Conservation (phyloP, 2,113 vertebrate genomes). For the Strix uralensis region DNA sequence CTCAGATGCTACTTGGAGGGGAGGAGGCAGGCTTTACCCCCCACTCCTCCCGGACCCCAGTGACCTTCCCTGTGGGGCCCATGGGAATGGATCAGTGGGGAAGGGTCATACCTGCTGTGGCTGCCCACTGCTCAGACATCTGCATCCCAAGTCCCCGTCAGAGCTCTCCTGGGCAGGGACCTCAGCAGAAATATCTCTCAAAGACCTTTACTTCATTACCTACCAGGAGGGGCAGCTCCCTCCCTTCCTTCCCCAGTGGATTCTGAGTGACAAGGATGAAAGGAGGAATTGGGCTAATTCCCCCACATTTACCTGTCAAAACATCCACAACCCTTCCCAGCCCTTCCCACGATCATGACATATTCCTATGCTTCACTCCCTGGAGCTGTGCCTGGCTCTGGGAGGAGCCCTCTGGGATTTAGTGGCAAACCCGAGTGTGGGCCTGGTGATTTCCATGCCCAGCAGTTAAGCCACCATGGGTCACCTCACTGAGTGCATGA, state of each 20-base stretch:
- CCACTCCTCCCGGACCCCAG: rapidly evolving
- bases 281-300: not conserved
- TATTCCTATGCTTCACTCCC: rapidly evolving
- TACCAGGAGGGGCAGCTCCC: not conserved
- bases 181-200: not conserved
- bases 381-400: not conserved
- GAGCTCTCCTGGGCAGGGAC: not conserved
- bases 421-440: not conserved
- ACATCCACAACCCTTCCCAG: not conserved
- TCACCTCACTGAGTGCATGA: rapidly evolving
- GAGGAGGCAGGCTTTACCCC: not conserved
- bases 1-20: not conserved
- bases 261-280: not conserved
- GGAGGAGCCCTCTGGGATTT: not conserved
- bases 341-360: not conserved
- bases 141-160: not conserved
- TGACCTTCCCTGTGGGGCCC: not conserved
- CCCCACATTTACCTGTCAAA: not conserved
- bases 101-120: not conserved
- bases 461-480: not conserved
- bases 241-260: not conserved
- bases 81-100: not conserved
- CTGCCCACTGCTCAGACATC: not conserved
- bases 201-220: not conserved
- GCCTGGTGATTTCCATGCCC: not conserved